A percentile compares a stretch with the other conserved stretches of the same genome.
Evolutionary conservation across 1,140 invertebrate species (phyloP).

Genomic region (Neodiprion lecontei): DNA sequence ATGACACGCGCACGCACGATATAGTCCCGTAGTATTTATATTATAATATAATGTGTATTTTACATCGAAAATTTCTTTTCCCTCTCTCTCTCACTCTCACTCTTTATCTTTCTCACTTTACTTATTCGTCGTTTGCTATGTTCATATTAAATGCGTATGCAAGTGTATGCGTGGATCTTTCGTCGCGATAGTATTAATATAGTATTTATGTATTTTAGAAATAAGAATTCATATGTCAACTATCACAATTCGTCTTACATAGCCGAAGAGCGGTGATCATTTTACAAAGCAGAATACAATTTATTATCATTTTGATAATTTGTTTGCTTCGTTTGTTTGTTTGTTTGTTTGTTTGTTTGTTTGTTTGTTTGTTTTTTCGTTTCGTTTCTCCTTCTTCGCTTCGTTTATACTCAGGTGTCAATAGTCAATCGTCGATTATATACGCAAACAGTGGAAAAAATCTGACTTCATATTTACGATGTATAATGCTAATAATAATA

Average conservation of each 20-base stretch:
- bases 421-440: conserved; percentile 42
- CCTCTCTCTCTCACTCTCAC: conserved; percentile 12
- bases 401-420: conserved; percentile 44
- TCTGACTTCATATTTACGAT: conserved; percentile 54
- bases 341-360: conserved; percentile 44
- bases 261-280: conserved; percentile 33
- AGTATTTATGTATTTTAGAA: neutral
- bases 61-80: neutral
- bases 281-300: conserved; percentile 46
- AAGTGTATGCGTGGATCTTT: neutral
- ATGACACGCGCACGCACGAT: neutral
- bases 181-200: conserved; percentile 7
- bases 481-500: conserved; percentile 44
- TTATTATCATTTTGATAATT: conserved; percentile 43
- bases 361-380: neutral
- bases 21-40: conserved; percentile 51
- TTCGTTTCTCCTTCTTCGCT: neutral
- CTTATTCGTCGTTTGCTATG: neutral
- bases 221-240: neutral
- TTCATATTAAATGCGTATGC: neutral
- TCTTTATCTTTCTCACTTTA: conserved; percentile 16
- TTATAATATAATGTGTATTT: neutral
- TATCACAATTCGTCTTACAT: conserved; percentile 26
- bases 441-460: conserved; percentile 57
- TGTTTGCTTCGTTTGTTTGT: conserved; percentile 36